Conservation (phyloP, 2,113 vertebrate genomes). For the Xyliphius kryptos region DNA sequence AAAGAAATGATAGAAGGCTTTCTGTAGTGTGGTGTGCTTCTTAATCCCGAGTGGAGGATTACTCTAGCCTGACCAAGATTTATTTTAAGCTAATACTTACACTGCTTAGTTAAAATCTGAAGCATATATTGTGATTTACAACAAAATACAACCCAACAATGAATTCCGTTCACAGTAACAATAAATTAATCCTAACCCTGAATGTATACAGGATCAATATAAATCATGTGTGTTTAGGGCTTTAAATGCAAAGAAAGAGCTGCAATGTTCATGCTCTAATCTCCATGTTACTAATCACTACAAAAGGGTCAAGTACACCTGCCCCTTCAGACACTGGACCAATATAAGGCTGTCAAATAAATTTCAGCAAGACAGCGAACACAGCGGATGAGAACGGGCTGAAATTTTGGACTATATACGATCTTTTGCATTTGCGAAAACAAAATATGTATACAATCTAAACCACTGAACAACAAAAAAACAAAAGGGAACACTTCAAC, state of each 20-base stretch:
- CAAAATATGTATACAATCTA: too few relatives aligned
- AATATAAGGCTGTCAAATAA: conserved; percentile 25
- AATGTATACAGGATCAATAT: not conserved
- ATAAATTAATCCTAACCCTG: not conserved
- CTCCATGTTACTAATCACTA: conserved; percentile 63
- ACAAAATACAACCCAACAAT: not conserved
- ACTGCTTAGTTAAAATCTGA: conserved; percentile 9
- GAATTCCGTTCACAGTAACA: too few relatives aligned
- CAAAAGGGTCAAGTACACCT: conserved; percentile 61
- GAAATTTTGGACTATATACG: too few relatives aligned
- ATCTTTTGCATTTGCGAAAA: too few relatives aligned
- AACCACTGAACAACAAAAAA: too few relatives aligned
- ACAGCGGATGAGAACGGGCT: not conserved
- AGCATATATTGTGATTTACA: not conserved
- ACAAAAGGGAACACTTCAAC: too few relatives aligned
- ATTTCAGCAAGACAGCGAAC: conserved; percentile 1
- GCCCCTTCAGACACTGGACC: conserved; percentile 44
- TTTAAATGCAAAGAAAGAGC: conserved; percentile 49
- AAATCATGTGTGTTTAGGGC: not conserved
- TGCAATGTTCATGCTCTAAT: conserved; percentile 51
- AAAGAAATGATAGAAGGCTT: not conserved
- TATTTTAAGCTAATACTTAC: conserved; percentile 22
- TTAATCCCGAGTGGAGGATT: conserved; percentile 40
- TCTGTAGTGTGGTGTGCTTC: conserved; percentile 57
- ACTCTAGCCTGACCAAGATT: conserved; percentile 27